phyloP scores from a whole-genome alignment of 1,140 invertebrate genomes.

The Bombus sylvicola region DNA sequence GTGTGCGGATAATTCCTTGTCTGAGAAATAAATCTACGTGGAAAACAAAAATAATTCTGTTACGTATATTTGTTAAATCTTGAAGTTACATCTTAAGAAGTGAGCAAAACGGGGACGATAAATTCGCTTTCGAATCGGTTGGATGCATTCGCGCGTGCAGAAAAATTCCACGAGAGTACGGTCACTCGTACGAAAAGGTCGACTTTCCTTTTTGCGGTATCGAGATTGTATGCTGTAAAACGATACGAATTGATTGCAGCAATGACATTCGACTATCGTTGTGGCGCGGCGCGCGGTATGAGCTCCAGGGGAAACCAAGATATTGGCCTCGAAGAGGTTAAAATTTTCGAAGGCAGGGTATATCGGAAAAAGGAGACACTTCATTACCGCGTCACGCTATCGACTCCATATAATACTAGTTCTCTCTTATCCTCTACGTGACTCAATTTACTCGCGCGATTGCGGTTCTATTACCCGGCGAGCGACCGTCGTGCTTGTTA shows the following conservation, averaged over 20 bases:
- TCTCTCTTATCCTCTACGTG: constrained; percentile 56
- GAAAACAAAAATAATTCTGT: no score
- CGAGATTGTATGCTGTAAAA: constrained; percentile 15
- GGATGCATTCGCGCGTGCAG: not conserved
- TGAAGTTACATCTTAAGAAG: no score
- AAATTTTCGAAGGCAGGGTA: constrained; percentile 17
- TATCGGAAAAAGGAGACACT: constrained; percentile 25
- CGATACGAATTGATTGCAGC: constrained; percentile 31
- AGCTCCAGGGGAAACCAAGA: constrained; percentile 13
- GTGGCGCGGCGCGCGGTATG: not conserved
- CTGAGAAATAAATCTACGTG: no score
- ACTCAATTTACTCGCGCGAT: constrained; percentile 58
- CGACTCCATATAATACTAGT: constrained; percentile 39
- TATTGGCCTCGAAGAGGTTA: constrained; percentile 1
- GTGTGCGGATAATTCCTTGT: no score
- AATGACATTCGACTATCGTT: constrained; percentile 10
- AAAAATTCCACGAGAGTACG: not conserved
- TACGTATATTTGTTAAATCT: no score
- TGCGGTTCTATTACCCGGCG: not conserved
- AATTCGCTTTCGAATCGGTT: not conserved
- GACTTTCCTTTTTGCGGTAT: constrained; percentile 12
- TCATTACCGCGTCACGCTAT: constrained; percentile 37
- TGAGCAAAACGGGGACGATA: no score
- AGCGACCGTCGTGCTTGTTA: not conserved
- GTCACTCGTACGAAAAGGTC: not conserved